phyloP scores from a whole-genome alignment of 1,140 invertebrate genomes.

The Acyrthosiphon pisum region DNA sequence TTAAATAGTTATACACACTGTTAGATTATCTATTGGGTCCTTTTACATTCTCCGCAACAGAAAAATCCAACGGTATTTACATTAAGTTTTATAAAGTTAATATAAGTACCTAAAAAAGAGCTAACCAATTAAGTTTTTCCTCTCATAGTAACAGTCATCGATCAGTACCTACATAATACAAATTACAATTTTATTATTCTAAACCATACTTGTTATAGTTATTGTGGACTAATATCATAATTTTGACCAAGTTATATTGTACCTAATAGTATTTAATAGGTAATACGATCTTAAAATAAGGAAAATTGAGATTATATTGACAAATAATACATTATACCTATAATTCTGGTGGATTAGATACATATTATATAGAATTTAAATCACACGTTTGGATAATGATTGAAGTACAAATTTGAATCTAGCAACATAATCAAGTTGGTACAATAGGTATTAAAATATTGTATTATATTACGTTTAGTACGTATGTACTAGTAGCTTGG shows the following conservation, averaged over 20 bases:
- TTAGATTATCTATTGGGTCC: conserved; percentile 30
- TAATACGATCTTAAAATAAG: neutral
- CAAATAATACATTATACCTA: neutral
- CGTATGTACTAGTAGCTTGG: too few relatives aligned
- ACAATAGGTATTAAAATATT: neutral
- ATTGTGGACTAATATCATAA: too few relatives aligned
- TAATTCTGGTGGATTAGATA: neutral
- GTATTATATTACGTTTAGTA: neutral
- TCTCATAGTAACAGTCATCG: neutral
- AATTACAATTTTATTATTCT: neutral
- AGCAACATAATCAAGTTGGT: neutral
- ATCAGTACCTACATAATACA: neutral
- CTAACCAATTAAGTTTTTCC: neutral
- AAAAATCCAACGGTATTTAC: neutral
- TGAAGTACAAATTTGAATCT: neutral
- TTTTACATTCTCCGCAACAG: conserved; percentile 33
- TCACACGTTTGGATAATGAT: neutral
- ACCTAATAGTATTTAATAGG: neutral
- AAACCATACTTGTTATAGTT: neutral
- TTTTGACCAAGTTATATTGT: neutral
- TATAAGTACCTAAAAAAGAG: neutral
- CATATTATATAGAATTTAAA: neutral
- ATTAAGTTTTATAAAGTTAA: neutral
- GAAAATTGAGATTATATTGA: neutral
- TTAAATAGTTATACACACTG: neutral